Percentiles rank a stretch among this genome's conserved stretches.
phyloP scores from a whole-genome alignment of 2,888 invertebrate species.

The Microctonus aethiopoides region DNA sequence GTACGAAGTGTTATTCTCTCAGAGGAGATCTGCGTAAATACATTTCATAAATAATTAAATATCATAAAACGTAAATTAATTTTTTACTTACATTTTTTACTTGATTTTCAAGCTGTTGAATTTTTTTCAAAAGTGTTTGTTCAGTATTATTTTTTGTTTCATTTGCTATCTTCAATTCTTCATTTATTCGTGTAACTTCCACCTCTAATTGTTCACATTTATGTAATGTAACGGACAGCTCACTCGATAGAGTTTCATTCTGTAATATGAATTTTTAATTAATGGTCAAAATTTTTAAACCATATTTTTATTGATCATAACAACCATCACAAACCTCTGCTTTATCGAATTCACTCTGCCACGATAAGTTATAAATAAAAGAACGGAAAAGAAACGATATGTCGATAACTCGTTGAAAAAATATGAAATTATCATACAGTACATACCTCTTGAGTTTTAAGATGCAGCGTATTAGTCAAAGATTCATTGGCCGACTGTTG shows the following conservation, averaged over 20 bases:
- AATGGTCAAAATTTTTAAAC: constrained; percentile 6
- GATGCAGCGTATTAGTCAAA: constrained; percentile 63
- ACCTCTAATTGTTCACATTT: constrained; percentile 64
- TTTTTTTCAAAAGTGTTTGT: constrained; percentile 69
- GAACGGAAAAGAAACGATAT: constrained; percentile 45
- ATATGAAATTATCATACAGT: not conserved
- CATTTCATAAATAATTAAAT: not conserved
- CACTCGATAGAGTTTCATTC: constrained; percentile 65
- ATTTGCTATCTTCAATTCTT: constrained; percentile 63
- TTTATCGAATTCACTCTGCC: no score
- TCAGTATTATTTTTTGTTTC: constrained; percentile 70
- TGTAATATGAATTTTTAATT: constrained; percentile 40
- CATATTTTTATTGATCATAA: constrained; percentile 8
- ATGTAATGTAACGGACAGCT: constrained; percentile 63
- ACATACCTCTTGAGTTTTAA: constrained; percentile 66
- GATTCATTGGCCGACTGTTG: constrained; percentile 72
- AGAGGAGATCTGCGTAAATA: constrained; percentile 48
- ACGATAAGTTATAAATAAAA: no score
- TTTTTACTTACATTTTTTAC: constrained; percentile 69
- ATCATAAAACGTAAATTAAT: constrained; percentile 19
- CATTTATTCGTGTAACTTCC: constrained; percentile 52
- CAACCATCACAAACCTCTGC: constrained; percentile 51
- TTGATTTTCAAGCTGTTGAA: constrained; percentile 70
- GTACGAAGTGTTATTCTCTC: constrained; percentile 51
- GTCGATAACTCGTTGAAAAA: not conserved